phyloP scores from a whole-genome alignment of 1,140 invertebrate genomes.

The Papilio machaon region DNA sequence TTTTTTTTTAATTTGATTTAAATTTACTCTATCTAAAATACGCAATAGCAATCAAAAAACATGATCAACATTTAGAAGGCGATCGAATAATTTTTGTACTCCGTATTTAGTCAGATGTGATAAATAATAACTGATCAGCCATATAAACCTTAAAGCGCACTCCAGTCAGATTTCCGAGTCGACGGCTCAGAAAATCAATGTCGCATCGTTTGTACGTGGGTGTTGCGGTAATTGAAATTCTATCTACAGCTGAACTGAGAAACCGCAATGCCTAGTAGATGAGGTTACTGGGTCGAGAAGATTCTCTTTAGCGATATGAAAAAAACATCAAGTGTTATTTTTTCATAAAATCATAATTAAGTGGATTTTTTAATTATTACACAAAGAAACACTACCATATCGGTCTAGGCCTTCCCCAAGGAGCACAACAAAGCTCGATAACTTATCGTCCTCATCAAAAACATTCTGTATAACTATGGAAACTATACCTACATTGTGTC shows the following conservation, averaged over 20 bases:
- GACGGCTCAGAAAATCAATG: conserved; percentile 36
- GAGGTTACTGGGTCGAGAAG: conserved; percentile 26
- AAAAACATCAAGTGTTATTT: not conserved
- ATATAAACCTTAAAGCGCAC: not conserved
- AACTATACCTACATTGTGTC: not conserved
- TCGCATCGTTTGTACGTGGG: not conserved
- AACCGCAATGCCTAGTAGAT: not conserved
- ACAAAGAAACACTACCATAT: too few relatives aligned
- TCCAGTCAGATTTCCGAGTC: conserved; percentile 26
- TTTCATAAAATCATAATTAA: not conserved
- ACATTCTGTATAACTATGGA: not conserved
- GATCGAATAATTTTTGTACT: not conserved
- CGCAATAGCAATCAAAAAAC: not conserved
- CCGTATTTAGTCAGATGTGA: not conserved
- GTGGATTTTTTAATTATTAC: too few relatives aligned
- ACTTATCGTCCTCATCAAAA: not conserved
- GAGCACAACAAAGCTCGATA: too few relatives aligned
- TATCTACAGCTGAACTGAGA: conserved; percentile 5
- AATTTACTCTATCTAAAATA: not conserved
- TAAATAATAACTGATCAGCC: not conserved
- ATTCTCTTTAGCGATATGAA: not conserved
- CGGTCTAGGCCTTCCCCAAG: too few relatives aligned
- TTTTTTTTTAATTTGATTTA: not conserved
- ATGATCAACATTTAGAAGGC: too few relatives aligned
- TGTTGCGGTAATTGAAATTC: conserved; percentile 34